Base-by-base conservation (phyloP, 1,140 invertebrate species). In the Drosophila lowei region DNA sequence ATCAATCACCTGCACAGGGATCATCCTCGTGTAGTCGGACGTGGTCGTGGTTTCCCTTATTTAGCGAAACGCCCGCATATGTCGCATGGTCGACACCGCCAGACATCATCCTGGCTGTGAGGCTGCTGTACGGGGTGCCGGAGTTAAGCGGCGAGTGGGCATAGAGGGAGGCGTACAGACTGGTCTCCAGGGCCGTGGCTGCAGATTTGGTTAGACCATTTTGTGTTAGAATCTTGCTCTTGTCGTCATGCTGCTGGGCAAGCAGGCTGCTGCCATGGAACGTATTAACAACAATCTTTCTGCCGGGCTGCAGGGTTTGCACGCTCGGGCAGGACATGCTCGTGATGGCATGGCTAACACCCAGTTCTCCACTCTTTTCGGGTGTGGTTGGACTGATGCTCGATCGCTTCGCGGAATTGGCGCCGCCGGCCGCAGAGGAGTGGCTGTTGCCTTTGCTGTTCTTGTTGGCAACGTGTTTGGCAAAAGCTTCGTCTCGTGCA, bases 211-310 rank as follows among this genome's bases (percentile, higher is more conserved):
- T 91, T 41, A 91, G 52, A 34, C 89, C 90, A 54, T 91, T 91
- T 54, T 91, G 90, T 8, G 90, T 84, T 60, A 91, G 74, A 48
- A 91, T 72, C 42, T 84, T 73, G 48, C 58, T 77, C 64, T 90
- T 90, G 52, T 90, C 83, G 23, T 88, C 89, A 43, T 81, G 74
- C 48, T 83, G 80, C 49, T 90, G 89, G 16, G 74, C 53, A 72
- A 91, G 54, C 68, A 91, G 61, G 57, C 77, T 91, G 65, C 89
- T 91, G 49, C 81, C 90, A 66, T 91, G 90, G 72, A 91, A 91
- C 38, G 91, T 77, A 65, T 90, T 91, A 23, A 91, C 90, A 49
- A 91, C 89, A 23, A 91, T 91, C 72, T 91, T 91, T 42, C 50
- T 77, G 68, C 72, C 18, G 46, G 68, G 64, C 53, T 64, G 79